phyloP scores from a whole-genome alignment of 2,888 invertebrate genomes.

The Eledona agricola region DNA sequence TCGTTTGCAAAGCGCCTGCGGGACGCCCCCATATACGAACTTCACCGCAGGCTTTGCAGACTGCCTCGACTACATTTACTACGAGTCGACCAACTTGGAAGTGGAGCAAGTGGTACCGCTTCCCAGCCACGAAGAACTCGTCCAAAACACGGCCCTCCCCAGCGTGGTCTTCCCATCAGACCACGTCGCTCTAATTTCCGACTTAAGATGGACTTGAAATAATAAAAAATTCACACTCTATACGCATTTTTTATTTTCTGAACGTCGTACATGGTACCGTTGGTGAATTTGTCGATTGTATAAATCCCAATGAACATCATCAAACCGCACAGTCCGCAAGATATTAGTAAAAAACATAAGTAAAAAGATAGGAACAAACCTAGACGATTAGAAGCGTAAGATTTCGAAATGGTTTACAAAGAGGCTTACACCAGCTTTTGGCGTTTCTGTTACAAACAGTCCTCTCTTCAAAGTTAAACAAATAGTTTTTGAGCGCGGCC shows the following conservation, averaged over 20 bases:
- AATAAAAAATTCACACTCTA: background rate
- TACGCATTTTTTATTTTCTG: slow-evolving; percentile 4
- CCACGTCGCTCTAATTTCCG: slow-evolving; percentile 88
- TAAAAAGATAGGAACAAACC: slow-evolving; percentile 10
- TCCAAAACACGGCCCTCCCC: slow-evolving; percentile 80
- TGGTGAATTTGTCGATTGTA: background rate
- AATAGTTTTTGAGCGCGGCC: slow-evolving; percentile 6
- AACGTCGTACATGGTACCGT: slow-evolving; percentile 5
- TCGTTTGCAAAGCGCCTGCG: slow-evolving; percentile 80
- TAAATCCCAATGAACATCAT: slow-evolving; percentile 1
- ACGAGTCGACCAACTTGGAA: slow-evolving; percentile 71
- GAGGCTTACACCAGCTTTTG: slow-evolving; percentile 14
- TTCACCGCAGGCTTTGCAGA: slow-evolving; percentile 84
- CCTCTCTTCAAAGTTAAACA: slow-evolving; percentile 12
- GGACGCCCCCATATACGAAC: slow-evolving; percentile 86
- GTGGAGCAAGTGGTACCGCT: slow-evolving; percentile 81
- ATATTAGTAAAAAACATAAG: slow-evolving; percentile 1
- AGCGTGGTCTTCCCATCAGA: slow-evolving; percentile 93
- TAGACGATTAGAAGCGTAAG: background rate
- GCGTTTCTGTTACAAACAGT: slow-evolving; percentile 18
- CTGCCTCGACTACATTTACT: slow-evolving; percentile 93
- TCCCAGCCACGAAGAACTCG: slow-evolving; percentile 81
- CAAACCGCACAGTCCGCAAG: background rate
- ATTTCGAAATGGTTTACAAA: background rate
- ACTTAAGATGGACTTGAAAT: slow-evolving; percentile 71